These are phyloP conservation scores for Microhierax caerulescens DNA, from an alignment of 2,797 vertebrate genomes.

Conservation along the genomic window DNA sequence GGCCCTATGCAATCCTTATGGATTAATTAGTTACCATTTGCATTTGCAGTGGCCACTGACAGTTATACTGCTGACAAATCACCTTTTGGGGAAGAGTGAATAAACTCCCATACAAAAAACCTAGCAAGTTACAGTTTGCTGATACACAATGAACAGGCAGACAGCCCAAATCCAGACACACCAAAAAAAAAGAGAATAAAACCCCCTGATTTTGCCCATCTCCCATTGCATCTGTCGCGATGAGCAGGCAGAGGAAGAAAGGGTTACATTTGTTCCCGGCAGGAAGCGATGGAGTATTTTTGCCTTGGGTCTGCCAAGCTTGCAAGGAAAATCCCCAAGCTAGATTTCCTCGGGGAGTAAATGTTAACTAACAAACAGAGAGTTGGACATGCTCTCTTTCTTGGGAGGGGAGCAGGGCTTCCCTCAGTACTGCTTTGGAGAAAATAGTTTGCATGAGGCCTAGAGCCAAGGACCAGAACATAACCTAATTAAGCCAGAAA, in stretches of 20 bases:
- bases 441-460: background rate
- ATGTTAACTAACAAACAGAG: background rate
- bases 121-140: background rate
- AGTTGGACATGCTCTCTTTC: background rate
- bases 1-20: background rate
- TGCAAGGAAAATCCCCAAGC: background rate
- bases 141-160: background rate
- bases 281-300: background rate
- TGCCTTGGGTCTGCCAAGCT: background rate
- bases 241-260: background rate
- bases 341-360: background rate
- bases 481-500: constrained; percentile 57
- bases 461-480: constrained; percentile 17
- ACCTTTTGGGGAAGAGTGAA: background rate
- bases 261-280: background rate
- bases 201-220: background rate
- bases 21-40: background rate
- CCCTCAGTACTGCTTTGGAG: background rate
- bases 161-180: background rate
- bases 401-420: background rate
- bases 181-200: background rate
- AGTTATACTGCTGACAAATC: background rate
- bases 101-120: background rate
- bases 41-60: background rate
- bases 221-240: accelerated